These are phyloP conservation scores for Aphodius sticticus DNA, from an alignment of 2,888 invertebrate species.

Conservation along the genomic window DNA sequence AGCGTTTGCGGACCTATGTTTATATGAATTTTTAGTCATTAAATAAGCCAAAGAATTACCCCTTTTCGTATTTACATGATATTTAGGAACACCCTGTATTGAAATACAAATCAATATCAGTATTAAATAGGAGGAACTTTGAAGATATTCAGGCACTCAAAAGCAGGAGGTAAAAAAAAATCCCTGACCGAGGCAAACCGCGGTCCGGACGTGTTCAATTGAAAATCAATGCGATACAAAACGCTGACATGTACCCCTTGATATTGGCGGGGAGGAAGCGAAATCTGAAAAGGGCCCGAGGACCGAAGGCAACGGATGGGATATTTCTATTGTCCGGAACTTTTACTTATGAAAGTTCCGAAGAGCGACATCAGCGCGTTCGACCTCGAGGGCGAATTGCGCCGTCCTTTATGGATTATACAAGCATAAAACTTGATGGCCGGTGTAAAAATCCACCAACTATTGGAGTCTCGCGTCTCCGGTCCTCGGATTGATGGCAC, in stretches of 20 bases:
- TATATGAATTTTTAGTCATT: too few relatives aligned
- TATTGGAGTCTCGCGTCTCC: too few relatives aligned
- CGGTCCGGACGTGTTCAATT: background rate
- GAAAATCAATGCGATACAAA: constrained; percentile 4
- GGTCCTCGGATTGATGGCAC: too few relatives aligned
- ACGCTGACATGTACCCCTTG: background rate
- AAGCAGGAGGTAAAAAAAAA: background rate
- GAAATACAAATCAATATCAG: background rate
- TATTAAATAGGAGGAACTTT: background rate
- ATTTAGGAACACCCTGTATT: too few relatives aligned
- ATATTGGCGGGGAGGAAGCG: background rate
- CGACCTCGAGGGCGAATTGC: background rate
- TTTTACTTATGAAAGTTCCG: background rate
- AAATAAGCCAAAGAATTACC: too few relatives aligned
- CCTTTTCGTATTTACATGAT: too few relatives aligned
- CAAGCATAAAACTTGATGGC: background rate
- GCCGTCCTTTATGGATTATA: background rate
- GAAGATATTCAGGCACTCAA: background rate
- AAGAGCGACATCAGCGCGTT: background rate
- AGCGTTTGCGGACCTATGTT: too few relatives aligned
- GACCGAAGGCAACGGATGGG: background rate
- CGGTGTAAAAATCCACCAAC: background rate
- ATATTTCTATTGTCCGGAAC: background rate
- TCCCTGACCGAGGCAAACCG: background rate
- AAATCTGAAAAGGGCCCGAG: background rate